phyloP scores from a whole-genome alignment of 2,113 vertebrate species.

The Meriones unguiculatus region DNA sequence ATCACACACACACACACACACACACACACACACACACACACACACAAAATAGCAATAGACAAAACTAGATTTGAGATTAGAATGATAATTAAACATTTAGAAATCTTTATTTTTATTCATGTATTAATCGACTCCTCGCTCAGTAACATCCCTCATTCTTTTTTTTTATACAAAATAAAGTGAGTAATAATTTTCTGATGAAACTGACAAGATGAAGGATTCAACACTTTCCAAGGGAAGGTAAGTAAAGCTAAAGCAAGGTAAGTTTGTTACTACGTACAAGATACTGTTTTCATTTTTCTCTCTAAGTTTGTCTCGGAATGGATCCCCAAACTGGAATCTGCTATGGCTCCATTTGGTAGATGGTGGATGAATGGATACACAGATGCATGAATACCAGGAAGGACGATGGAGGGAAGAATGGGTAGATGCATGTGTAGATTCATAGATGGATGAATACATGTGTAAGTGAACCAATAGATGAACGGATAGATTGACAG shows the following conservation, averaged over 20 bases:
- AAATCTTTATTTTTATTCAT: conserved; percentile 73
- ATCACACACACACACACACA: conserved; percentile 39
- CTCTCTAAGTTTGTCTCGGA: not conserved
- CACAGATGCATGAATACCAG: not conserved
- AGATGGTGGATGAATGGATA: not conserved
- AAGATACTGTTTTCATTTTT: not conserved
- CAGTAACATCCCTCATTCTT: conserved; percentile 27
- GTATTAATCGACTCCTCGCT: conserved; percentile 35
- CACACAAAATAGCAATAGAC: conserved; percentile 61
- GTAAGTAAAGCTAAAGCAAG: too few species aligned
- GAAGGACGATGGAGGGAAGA: not conserved
- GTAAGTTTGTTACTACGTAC: not conserved
- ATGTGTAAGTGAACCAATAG: not conserved
- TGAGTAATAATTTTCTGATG: not conserved
- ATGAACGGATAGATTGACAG: not conserved
- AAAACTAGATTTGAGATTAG: conserved; percentile 65
- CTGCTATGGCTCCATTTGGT: not conserved
- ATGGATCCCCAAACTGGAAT: not conserved
- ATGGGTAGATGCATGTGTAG: not conserved
- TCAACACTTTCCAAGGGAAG: not conserved
- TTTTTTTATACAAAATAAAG: conserved; percentile 1
- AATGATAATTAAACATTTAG: conserved; percentile 74
- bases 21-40: too few species aligned
- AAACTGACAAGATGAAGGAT: not conserved
- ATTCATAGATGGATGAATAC: not conserved